Conservation (phyloP, 2,797 vertebrate genomes). For the Caiman crocodilus region DNA sequence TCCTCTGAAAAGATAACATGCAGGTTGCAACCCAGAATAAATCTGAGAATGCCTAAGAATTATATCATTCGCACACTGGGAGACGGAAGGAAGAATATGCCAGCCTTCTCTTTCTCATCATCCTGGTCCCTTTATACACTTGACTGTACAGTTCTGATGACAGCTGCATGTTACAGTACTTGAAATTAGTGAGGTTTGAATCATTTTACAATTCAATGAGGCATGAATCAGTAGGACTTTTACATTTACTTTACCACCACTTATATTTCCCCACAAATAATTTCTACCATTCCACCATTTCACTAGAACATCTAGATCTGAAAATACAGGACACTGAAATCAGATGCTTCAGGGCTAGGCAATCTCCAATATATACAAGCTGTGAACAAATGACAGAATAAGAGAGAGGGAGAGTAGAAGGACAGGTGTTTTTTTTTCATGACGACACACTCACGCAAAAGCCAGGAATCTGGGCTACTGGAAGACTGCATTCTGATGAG, state of each 20-base stretch:
- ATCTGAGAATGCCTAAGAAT: not conserved
- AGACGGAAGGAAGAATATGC: not conserved
- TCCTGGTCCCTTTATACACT: not conserved
- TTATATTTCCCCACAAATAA: not conserved
- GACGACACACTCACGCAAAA: not conserved
- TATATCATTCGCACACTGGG: not conserved
- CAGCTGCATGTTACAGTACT: not conserved
- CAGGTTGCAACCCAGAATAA: not conserved
- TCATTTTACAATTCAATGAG: not conserved
- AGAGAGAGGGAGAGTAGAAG: not conserved
- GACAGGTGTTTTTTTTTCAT: not conserved
- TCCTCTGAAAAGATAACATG: not conserved
- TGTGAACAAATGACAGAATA: not conserved
- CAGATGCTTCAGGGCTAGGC: no score
- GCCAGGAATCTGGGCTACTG: not conserved
- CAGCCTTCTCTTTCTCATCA: not conserved
- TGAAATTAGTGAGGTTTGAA: not conserved
- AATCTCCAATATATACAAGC: not conserved
- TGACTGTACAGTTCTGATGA: not conserved
- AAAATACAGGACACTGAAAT: no score
- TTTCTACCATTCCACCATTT: not conserved
- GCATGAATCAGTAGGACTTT: no score
- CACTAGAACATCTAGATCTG: not conserved
- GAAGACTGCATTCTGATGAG: not conserved
- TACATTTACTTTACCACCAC: no score